These are phyloP conservation scores for Nezara viridula DNA, from an alignment of 2,888 invertebrate species.

Conservation along the genomic window DNA sequence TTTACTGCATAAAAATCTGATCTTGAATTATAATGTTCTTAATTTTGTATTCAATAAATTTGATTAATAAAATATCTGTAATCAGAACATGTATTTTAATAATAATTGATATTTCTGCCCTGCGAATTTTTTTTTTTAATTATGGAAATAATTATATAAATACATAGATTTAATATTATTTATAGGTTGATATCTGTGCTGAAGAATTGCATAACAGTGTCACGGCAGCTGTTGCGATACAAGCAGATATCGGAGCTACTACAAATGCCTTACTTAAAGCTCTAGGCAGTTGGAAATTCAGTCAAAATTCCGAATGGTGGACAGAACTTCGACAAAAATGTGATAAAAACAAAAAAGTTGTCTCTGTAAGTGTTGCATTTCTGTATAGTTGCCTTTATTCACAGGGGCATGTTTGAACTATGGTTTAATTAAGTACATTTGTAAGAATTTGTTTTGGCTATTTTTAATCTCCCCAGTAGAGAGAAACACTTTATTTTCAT, in stretches of 20 bases:
- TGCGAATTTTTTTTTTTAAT: too few relatives aligned
- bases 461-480: too few relatives aligned
- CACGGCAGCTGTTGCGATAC: constrained; percentile 82
- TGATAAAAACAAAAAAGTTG: constrained; percentile 79
- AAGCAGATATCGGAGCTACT: constrained; percentile 86
- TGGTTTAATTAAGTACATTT: neutral
- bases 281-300: constrained; percentile 75
- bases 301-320: constrained; percentile 82
- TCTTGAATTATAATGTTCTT: too few relatives aligned
- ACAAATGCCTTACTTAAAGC: constrained; percentile 75
- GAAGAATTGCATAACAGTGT: constrained; percentile 96
- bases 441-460: neutral
- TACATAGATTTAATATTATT: constrained; percentile 56
- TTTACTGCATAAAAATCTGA: too few relatives aligned
- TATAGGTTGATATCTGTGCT: constrained; percentile 84
- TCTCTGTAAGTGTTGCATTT: constrained; percentile 72
- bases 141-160: neutral
- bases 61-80: too few relatives aligned
- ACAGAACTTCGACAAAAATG: constrained; percentile 78
- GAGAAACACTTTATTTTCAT: too few relatives aligned
- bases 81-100: too few relatives aligned
- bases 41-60: too few relatives aligned
- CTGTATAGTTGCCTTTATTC: neutral
- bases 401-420: neutral
- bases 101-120: too few relatives aligned